phyloP scores from a whole-genome alignment of 2,797 vertebrate species.

The Propithecus deckenii region DNA sequence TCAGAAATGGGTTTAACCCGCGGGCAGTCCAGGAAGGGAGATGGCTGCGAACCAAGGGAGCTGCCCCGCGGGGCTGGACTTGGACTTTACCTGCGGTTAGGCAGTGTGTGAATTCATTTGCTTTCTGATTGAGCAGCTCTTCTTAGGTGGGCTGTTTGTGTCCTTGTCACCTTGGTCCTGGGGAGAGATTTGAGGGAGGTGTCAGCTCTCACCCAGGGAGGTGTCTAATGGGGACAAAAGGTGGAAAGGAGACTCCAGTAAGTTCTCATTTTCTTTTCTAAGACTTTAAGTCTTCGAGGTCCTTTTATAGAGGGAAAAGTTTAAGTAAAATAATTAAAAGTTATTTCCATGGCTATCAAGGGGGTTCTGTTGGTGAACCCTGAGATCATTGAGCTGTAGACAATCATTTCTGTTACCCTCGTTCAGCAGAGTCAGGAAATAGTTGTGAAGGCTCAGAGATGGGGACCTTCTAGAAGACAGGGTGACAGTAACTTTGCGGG shows the following conservation, averaged over 20 bases:
- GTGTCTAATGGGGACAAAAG: not conserved
- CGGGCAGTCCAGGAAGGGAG: not conserved
- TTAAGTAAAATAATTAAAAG: not conserved
- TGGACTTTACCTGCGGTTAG: not conserved
- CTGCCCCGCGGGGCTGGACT: not conserved
- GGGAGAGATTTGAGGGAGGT: not conserved
- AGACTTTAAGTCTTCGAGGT: not conserved
- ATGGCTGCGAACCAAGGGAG: too few species aligned
- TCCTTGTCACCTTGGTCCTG: not conserved
- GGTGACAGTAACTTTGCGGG: not conserved
- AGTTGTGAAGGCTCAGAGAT: not conserved
- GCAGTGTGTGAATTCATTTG: not conserved
- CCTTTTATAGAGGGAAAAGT: not conserved
- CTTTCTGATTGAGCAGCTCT: not conserved
- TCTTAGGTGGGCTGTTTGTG: not conserved
- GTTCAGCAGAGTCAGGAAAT: not conserved
- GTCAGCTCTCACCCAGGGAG: not conserved
- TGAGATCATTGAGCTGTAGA: not conserved
- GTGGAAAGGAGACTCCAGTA: not conserved
- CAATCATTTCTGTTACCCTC: not conserved
- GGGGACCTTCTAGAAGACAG: not conserved
- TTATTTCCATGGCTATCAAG: not conserved
- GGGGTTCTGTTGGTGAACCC: not conserved
- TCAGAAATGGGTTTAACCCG: accelerated
- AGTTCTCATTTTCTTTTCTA: not conserved